Percentiles rank a stretch among this genome's conserved stretches.
These are phyloP conservation scores for Chionomys nivalis DNA, from an alignment of 2,113 vertebrate species.

Conservation along the genomic window DNA sequence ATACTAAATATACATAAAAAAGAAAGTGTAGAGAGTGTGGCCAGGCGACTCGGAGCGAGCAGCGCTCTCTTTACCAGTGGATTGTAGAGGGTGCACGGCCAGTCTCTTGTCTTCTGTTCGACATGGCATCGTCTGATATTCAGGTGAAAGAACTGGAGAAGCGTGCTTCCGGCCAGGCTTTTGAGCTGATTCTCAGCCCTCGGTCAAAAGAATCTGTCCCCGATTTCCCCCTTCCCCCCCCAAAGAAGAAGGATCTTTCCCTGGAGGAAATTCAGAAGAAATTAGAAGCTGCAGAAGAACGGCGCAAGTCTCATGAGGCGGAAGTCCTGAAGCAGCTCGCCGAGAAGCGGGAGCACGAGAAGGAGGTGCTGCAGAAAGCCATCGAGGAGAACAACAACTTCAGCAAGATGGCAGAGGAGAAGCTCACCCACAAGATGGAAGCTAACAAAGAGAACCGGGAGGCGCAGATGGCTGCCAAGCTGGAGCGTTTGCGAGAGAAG, in stretches of 20 bases:
- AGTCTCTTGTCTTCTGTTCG: constrained; percentile 76
- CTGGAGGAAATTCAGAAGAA: constrained; percentile 97
- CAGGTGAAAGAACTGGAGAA: constrained; percentile 97
- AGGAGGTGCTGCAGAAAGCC: constrained; percentile 97
- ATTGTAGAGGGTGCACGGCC: constrained; percentile 74
- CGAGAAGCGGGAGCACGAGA: constrained; percentile 96
- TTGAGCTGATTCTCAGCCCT: constrained; percentile 96
- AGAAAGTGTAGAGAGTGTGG: too few relatives aligned
- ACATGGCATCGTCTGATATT: constrained; percentile 91
- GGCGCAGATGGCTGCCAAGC: constrained; percentile 94
- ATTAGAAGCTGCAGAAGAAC: constrained; percentile 95
- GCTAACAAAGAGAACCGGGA: constrained; percentile 96
- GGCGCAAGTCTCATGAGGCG: constrained; percentile 96
- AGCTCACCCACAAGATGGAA: constrained; percentile 97
- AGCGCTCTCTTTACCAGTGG: constrained; percentile 74
- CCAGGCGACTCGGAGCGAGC: too few relatives aligned
- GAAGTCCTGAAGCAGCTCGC: constrained; percentile 96
- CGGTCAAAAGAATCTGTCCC: constrained; percentile 91
- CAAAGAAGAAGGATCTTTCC: constrained; percentile 95
- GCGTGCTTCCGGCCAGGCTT: constrained; percentile 96
- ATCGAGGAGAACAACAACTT: constrained; percentile 96
- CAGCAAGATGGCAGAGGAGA: constrained; percentile 96
- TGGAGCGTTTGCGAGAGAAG: constrained; percentile 97
- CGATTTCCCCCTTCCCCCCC: constrained; percentile 93
- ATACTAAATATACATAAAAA: neutral